Conservation (phyloP, 2,797 vertebrate species). For the Lacerta agilis region DNA sequence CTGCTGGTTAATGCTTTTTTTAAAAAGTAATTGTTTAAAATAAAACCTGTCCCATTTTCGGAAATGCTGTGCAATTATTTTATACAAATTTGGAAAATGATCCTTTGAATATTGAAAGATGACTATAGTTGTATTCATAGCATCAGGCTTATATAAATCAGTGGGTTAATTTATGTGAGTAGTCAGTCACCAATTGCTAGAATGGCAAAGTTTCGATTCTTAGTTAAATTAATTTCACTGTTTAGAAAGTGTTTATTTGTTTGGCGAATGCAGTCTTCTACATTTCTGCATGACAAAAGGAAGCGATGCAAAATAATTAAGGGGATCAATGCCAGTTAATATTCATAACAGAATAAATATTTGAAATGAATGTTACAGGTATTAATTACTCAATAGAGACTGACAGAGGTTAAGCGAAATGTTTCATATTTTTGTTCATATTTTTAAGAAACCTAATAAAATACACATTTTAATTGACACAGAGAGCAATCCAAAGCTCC, state of each 20-base stretch:
- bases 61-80: not conserved
- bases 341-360: not conserved
- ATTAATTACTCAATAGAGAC: not conserved
- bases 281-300: not conserved
- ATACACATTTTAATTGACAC: slow-evolving; percentile 12
- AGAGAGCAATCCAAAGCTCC: not conserved
- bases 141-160: not conserved
- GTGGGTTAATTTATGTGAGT: not conserved
- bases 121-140: slow-evolving; percentile 29
- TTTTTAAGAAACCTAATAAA: slow-evolving; percentile 30
- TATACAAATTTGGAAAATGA: slow-evolving; percentile 28
- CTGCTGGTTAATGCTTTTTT: slow-evolving; percentile 44
- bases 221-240: not conserved
- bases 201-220: not conserved
- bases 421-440: not conserved
- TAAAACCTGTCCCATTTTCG: slow-evolving; percentile 5
- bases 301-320: not conserved
- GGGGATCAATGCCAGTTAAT: not conserved
- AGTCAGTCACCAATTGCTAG: slow-evolving; percentile 33
- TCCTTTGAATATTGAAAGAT: slow-evolving; percentile 28
- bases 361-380: not conserved
- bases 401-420: not conserved
- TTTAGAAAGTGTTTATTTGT: not conserved
- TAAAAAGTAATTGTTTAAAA: not conserved
- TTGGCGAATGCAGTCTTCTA: not conserved